These are phyloP conservation scores for Labeo rohita DNA, from an alignment of 2,113 vertebrate species.

Conservation along the genomic window DNA sequence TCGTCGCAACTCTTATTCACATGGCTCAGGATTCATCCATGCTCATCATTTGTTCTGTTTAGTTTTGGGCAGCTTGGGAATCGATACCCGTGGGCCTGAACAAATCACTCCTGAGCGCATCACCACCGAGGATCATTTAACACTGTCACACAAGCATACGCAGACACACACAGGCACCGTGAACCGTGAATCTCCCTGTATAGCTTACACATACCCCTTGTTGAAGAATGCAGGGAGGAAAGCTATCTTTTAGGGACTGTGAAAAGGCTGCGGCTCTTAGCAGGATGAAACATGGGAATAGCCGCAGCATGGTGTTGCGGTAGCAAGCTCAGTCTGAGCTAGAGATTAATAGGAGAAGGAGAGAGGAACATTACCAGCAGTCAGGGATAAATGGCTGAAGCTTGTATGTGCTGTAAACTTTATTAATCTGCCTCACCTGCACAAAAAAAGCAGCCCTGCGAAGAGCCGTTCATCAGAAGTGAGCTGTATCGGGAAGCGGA, in stretches of 20 bases:
- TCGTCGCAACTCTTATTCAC: conserved; percentile 7
- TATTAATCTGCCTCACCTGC: conserved; percentile 52
- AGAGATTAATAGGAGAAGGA: conserved; percentile 51
- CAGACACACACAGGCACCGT: not conserved
- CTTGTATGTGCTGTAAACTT: conserved; percentile 52
- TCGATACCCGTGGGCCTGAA: conserved; percentile 42
- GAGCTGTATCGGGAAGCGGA: not conserved
- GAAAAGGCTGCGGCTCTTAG: conserved; percentile 24
- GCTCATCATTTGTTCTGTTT: conserved; percentile 50
- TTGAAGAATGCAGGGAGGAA: conserved; percentile 18
- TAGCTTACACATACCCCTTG: conserved; percentile 23
- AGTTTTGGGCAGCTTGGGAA: conserved; percentile 41
- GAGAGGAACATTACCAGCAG: conserved; percentile 38
- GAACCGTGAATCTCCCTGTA: conserved; percentile 15
- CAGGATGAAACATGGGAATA: conserved; percentile 48
- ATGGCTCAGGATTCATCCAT: conserved; percentile 35
- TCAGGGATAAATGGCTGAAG: conserved; percentile 53
- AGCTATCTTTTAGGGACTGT: conserved; percentile 38
- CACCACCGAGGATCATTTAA: conserved; percentile 46
- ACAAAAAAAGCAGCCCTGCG: conserved; percentile 34
- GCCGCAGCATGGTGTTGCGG: not conserved
- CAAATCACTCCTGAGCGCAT: conserved; percentile 46
- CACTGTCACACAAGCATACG: conserved; percentile 9
- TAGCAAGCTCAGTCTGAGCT: not conserved
- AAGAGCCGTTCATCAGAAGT: conserved; percentile 37